Conservation (phyloP, 2,888 invertebrate genomes). For the Argynnis bischoffii region DNA sequence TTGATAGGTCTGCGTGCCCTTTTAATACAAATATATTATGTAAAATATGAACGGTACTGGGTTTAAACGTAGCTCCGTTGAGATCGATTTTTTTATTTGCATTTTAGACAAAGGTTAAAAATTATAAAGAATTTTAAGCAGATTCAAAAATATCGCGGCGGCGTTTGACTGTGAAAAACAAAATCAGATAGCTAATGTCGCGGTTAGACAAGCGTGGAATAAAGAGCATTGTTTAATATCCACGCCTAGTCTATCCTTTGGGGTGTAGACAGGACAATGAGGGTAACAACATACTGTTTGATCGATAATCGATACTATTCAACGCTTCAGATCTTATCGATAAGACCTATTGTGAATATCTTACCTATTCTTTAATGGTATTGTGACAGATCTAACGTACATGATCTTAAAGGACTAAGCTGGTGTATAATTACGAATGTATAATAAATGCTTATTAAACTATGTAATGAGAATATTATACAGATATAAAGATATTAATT, state of each 20-base stretch:
- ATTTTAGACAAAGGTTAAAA: background rate
- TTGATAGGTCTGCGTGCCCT: background rate
- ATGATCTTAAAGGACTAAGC: constrained; percentile 33
- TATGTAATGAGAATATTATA: background rate
- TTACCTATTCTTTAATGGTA: constrained; percentile 45
- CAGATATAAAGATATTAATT: background rate
- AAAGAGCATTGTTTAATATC: constrained; percentile 65
- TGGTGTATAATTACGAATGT: constrained; percentile 37
- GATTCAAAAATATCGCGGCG: constrained; percentile 10
- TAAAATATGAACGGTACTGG: no score
- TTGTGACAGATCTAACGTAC: constrained; percentile 50
- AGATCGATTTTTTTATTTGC: background rate
- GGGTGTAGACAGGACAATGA: constrained; percentile 77
- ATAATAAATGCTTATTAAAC: constrained; percentile 2
- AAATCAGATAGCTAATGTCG: constrained; percentile 54
- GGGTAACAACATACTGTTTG: constrained; percentile 59
- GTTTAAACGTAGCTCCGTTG: no score
- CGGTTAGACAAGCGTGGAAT: constrained; percentile 55
- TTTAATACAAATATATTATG: no score
- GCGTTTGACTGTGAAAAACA: constrained; percentile 41
- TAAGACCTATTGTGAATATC: constrained; percentile 62
- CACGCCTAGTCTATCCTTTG: constrained; percentile 64
- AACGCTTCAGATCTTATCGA: constrained; percentile 70
- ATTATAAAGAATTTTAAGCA: constrained; percentile 7
- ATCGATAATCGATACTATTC: constrained; percentile 67